phyloP scores from a whole-genome alignment of 2,888 invertebrate species.

The Archips xylosteana region DNA sequence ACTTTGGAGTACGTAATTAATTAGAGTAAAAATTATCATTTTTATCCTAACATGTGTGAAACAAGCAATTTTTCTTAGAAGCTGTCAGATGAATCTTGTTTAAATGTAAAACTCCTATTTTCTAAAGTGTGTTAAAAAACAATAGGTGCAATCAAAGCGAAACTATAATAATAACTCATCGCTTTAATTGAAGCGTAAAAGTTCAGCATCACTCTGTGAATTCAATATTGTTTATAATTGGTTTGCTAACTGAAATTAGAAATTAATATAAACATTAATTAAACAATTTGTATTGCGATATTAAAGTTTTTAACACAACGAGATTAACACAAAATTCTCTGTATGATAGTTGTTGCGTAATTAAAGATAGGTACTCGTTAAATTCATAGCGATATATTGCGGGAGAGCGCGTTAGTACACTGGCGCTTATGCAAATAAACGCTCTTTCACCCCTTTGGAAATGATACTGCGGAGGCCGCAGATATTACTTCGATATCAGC shows the following conservation, averaged over 20 bases:
- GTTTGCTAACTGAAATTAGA: neutral
- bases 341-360: neutral
- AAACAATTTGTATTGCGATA: neutral
- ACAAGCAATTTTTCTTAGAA: neutral
- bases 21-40: no score
- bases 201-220: neutral
- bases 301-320: neutral
- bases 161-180: neutral
- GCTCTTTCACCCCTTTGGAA: constrained; percentile 21
- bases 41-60: no score
- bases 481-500: constrained; percentile 47
- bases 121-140: neutral
- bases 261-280: neutral
- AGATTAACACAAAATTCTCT: neutral
- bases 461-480: constrained; percentile 29
- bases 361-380: constrained; percentile 16
- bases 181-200: constrained; percentile 4
- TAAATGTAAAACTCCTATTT: neutral
- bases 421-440: constrained; percentile 41
- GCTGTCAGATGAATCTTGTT: neutral
- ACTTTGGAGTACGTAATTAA: no score
- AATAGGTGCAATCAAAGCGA: no score
- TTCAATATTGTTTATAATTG: neutral
- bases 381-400: constrained; percentile 22
- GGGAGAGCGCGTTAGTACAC: constrained; percentile 7